Evolutionary conservation across 53 echinoderm and acorn worm species (phyloP), one percentile per base, ranked within the genome.

Genomic region (Paracentrotus lividus): DNA sequence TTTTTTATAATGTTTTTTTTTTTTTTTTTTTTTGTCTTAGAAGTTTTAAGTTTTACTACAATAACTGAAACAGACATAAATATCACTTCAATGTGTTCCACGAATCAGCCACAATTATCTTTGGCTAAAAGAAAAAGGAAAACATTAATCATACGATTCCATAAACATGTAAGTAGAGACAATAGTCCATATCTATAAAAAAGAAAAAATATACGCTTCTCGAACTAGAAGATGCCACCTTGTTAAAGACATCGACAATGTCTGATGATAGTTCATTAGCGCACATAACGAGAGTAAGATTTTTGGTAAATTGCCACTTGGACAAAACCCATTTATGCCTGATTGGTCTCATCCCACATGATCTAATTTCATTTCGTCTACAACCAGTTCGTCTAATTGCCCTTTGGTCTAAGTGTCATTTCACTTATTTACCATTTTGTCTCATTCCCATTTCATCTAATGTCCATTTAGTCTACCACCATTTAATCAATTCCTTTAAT

Each of bases 61-160:
- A 67, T 13, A 65, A 90, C 47, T 65, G 66, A 90, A 65, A 90
- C 66, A 67, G 90, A 90, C 67, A 90, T 90, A 90, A 90, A 90
- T 90, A 90, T 90, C 67, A 90, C 90, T 88, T 40, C 10, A 53
- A 40, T 54, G 54, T 58, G 34, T 90, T 64, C 90, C 47, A 66
- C 29, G 9, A 61, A 65, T 27, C 43, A 40, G 90, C 90, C 64
- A 90, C 90, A 64, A n/a, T 90, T 6, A 43, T 90, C 90, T 90
- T 90, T 90, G 90, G 90, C 90, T 90, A 64, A 64, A 61, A 61
- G 34, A 88, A 88, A 65, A 36, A 90, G 64, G 66, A 90, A 90
- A 85, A 85, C 53, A 85, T 49, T 52, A 42, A 78, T 43, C 47
- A 49, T 85, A 85, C 47, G 2, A 52, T 85, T 85, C 47, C 85